Percentiles rank a stretch among this genome's conserved stretches.
Conservation (phyloP, 2,797 vertebrate genomes). For the Iguana delicatissima region DNA sequence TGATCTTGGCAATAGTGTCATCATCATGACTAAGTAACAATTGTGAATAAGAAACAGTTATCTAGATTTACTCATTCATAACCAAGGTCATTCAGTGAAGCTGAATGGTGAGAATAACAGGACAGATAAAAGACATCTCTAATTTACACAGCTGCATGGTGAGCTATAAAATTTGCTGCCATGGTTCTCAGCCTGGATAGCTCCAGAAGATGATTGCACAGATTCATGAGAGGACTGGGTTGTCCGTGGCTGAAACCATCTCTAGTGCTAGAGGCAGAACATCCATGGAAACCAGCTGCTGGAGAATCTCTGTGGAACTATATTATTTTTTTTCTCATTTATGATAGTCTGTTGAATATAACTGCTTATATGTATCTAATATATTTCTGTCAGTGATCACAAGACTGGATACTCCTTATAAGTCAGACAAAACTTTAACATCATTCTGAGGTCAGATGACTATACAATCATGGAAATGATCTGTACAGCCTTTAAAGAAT, state of each 20-base stretch:
- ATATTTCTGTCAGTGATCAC: too few relatives aligned
- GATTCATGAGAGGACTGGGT: not conserved
- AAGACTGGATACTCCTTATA: too few relatives aligned
- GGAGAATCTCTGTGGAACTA: not conserved
- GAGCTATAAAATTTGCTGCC: not conserved
- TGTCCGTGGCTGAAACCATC: not conserved
- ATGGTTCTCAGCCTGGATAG: not conserved
- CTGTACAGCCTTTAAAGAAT: not conserved
- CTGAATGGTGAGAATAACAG: not conserved
- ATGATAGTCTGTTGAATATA: too few relatives aligned
- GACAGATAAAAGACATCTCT: not conserved
- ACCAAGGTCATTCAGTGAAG: not conserved
- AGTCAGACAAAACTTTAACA: too few relatives aligned
- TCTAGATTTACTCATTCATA: too few relatives aligned
- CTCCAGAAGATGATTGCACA: not conserved
- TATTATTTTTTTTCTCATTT: too few relatives aligned
- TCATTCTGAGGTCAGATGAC: not conserved
- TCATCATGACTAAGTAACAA: too few relatives aligned
- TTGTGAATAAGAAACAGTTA: too few relatives aligned
- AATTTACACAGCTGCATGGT: not conserved
- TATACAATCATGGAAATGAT: not conserved
- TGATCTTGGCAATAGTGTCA: too few relatives aligned
- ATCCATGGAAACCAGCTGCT: not conserved
- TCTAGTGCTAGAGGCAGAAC: not conserved
- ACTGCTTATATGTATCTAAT: too few relatives aligned